Evolutionary conservation across 2,888 invertebrate species (phyloP).

Genomic region (Cosmorhoe ocellata): DNA sequence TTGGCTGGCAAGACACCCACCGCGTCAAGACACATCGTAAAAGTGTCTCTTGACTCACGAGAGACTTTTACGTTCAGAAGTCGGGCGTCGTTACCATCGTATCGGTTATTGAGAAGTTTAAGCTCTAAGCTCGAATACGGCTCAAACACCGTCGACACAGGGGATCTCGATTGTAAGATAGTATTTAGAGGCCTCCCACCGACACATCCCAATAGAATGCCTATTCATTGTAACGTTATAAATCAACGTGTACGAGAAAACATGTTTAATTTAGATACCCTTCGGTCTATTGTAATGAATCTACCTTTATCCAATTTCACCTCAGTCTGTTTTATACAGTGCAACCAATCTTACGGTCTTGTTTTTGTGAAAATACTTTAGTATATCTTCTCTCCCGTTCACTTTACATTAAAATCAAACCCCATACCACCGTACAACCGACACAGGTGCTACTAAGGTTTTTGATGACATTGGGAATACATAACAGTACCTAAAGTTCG

Average conservation of each 20-base stretch:
- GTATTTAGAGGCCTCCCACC: constrained; percentile 49
- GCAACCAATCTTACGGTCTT: not conserved
- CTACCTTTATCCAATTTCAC: constrained; percentile 23
- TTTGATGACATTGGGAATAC: no score
- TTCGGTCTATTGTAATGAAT: constrained; percentile 29
- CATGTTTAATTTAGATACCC: constrained; percentile 49
- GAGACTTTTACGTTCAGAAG: no score
- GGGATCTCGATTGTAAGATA: constrained; percentile 56
- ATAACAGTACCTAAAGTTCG: no score
- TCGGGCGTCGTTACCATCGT: constrained; percentile 5
- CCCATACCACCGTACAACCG: no score
- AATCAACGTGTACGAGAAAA: constrained; percentile 48
- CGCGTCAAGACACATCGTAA: no score
- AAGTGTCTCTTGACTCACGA: no score
- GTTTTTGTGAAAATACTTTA: not conserved
- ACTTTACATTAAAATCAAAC: not conserved
- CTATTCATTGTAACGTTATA: constrained; percentile 60
- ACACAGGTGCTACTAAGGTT: no score
- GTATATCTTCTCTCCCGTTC: not conserved
- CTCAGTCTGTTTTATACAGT: constrained; percentile 12
- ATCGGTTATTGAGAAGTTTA: constrained; percentile 12
- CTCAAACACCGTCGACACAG: constrained; percentile 38
- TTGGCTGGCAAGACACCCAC: no score
- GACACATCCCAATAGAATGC: constrained; percentile 51
- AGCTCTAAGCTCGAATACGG: constrained; percentile 14